Percentiles rank a stretch among this genome's conserved stretches.
Evolutionary conservation across 2,113 vertebrate genomes (phyloP).

Genomic region (Mobula hypostoma): DNA sequence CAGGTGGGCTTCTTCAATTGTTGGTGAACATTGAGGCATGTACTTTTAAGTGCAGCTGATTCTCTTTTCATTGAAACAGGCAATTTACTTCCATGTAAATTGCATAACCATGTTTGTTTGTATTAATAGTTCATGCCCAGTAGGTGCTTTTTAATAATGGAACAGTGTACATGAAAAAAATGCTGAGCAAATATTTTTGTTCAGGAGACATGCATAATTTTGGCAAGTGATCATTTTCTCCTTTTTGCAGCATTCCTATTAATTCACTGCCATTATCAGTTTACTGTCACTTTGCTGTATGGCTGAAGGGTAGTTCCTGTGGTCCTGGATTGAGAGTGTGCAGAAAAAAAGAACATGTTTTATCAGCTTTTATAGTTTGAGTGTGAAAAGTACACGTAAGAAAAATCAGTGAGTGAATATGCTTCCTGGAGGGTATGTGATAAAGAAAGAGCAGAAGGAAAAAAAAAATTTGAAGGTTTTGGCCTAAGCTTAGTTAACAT

Average conservation of each 20-base stretch:
- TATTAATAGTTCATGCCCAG: conserved; percentile 20
- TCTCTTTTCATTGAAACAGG: neutral
- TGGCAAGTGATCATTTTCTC: neutral
- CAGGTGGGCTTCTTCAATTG: neutral
- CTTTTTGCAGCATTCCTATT: neutral
- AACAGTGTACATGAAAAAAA: neutral
- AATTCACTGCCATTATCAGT: neutral
- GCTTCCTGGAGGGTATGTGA: neutral
- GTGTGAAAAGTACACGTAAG: neutral
- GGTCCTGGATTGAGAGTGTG: neutral
- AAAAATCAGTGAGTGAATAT: neutral
- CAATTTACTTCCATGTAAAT: neutral
- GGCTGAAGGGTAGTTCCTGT: neutral
- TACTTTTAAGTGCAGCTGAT: neutral
- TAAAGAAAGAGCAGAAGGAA: neutral
- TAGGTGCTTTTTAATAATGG: neutral
- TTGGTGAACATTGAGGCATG: neutral
- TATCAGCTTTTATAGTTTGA: neutral
- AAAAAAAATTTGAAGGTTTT: neutral
- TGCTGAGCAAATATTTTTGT: neutral
- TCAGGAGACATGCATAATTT: neutral
- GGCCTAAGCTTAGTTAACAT: neutral
- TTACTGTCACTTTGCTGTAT: neutral
- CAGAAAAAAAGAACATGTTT: neutral
- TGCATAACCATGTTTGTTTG: conserved; percentile 28